A percentile compares a stretch with the other conserved stretches of the same genome.
Evolutionary conservation across 2,888 invertebrate genomes (phyloP).

Genomic region (Steromphala cineraria): DNA sequence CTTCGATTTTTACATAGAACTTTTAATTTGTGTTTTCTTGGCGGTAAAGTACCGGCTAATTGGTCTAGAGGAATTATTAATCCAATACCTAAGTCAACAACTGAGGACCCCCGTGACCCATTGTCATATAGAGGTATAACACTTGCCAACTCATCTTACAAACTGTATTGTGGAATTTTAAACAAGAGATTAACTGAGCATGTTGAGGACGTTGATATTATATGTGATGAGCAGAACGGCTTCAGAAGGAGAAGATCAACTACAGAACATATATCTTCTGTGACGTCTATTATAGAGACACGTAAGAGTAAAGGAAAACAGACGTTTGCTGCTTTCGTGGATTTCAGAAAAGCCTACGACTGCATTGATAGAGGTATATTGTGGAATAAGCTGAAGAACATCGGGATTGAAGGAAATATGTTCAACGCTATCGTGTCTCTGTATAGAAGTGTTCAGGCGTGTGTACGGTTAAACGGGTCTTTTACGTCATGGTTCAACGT

Average conservation of each 20-base stretch:
- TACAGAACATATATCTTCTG: neutral
- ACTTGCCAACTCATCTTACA: too few species aligned
- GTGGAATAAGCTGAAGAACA: neutral
- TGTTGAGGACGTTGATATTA: neutral
- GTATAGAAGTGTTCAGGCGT: neutral
- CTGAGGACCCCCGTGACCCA: neutral
- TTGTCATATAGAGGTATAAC: too few species aligned
- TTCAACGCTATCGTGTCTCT: slow-evolving; percentile 11
- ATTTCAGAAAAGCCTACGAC: slow-evolving; percentile 4
- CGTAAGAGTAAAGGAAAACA: neutral
- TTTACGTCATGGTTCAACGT: slow-evolving; percentile 26
- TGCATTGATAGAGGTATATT: neutral
- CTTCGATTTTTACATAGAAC: too few species aligned
- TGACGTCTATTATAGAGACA: slow-evolving; percentile 16
- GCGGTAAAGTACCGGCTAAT: too few species aligned
- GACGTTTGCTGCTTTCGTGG: slow-evolving; percentile 22
- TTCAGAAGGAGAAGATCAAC: neutral
- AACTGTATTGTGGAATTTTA: too few species aligned
- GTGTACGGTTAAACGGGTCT: slow-evolving; percentile 14
- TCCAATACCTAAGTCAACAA: neutral
- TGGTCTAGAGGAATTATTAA: too few species aligned
- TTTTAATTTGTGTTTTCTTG: too few species aligned
- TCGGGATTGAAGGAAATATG: slow-evolving; percentile 10
- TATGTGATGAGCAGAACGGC: neutral
- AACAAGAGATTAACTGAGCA: too few species aligned